Conservation (phyloP, 2,113 vertebrate species). For the Pteropus alecto region DNA sequence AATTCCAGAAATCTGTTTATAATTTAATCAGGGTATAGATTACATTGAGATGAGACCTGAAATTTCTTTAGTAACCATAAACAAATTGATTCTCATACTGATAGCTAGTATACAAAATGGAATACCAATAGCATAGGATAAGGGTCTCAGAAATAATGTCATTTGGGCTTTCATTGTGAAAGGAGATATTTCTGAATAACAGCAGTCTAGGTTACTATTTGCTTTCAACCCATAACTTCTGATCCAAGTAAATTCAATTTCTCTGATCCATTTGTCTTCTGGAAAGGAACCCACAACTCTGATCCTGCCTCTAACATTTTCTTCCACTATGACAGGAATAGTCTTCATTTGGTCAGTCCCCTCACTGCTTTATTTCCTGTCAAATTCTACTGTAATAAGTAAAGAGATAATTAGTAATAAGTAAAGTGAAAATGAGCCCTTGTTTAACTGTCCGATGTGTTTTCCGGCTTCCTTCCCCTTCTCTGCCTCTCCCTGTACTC, state of each 20-base stretch:
- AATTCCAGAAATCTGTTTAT: constrained; percentile 48
- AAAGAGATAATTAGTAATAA: not conserved
- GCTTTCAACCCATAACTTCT: not conserved
- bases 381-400: not conserved
- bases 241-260: not conserved
- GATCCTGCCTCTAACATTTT: not conserved
- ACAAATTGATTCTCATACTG: not conserved
- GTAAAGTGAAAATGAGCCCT: not conserved
- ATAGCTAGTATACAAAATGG: not conserved
- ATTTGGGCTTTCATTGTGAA: not conserved
- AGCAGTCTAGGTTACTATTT: not conserved
- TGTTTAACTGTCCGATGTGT: not conserved
- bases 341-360: not conserved
- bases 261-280: not conserved
- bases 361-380: not conserved
- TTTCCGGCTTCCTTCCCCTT: not conserved
- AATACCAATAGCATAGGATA: not conserved
- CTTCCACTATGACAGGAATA: not conserved
- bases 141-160: not conserved
- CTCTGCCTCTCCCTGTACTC: not conserved
- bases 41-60: constrained; percentile 2
- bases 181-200: not conserved
- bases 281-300: not conserved
- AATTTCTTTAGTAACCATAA: constrained; percentile 12
- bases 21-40: constrained; percentile 36